Evolutionary conservation across 2,113 vertebrate species (phyloP).

Genomic region (Phodopus roborovskii): DNA sequence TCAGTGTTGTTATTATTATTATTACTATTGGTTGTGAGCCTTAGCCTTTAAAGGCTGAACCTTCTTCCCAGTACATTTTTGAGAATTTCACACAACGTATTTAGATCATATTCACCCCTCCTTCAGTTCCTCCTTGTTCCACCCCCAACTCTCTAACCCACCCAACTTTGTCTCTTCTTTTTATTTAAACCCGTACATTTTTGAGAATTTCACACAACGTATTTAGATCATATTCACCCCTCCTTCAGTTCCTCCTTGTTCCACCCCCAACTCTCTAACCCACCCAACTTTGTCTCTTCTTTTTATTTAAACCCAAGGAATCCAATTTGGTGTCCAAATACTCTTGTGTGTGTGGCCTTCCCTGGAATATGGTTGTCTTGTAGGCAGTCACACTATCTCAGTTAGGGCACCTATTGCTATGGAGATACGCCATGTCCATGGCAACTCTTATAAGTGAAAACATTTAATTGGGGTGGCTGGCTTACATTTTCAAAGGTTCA

Average conservation of each 20-base stretch:
- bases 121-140: neutral
- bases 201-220: neutral
- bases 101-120: neutral
- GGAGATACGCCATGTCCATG: no score
- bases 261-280: neutral
- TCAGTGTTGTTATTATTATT: neutral
- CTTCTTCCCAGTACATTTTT: neutral
- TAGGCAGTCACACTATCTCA: neutral
- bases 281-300: neutral
- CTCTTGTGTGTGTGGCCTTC: neutral
- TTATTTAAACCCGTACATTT: neutral
- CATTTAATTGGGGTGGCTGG: no score
- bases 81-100: neutral
- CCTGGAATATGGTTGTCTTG: neutral
- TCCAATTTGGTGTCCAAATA: neutral
- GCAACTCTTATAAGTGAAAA: no score
- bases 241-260: neutral
- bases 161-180: neutral
- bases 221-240: neutral
- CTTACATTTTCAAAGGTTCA: no score
- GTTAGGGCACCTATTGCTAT: no score
- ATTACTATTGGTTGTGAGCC: neutral
- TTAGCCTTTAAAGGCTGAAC: neutral
- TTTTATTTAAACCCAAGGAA: neutral
- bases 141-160: neutral